phyloP scores from a whole-genome alignment of 2,113 vertebrate genomes.

The Tachysurus vachellii region DNA sequence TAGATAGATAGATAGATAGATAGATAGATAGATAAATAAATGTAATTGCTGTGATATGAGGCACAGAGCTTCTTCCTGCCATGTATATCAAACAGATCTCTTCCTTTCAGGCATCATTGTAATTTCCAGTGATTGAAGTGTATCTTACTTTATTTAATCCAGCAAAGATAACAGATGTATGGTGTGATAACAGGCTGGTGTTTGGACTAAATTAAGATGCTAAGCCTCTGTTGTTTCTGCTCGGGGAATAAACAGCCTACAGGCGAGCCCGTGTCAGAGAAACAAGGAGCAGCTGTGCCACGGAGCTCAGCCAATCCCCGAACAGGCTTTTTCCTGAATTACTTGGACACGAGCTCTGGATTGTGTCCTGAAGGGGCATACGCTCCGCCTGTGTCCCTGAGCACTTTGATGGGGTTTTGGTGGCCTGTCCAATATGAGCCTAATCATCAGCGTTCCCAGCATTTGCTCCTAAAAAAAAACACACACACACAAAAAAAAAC shows the following conservation, averaged over 20 bases:
- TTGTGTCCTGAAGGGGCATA: constrained; percentile 35
- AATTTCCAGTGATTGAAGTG: background rate
- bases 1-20: too few relatives aligned
- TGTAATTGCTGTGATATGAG: too few relatives aligned
- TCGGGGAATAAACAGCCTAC: constrained; percentile 28
- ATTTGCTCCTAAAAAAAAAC: background rate
- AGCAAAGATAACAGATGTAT: background rate
- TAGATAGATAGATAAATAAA: too few relatives aligned
- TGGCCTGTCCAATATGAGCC: constrained; percentile 11
- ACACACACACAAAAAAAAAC: constrained; percentile 2
- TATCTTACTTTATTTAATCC: constrained; percentile 1
- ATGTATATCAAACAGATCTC: background rate
- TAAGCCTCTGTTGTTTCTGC: constrained; percentile 27
- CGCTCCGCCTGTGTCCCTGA: constrained; percentile 19
- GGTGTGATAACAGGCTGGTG: constrained; percentile 8
- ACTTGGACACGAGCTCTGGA: constrained; percentile 27
- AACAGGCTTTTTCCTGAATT: constrained; percentile 28
- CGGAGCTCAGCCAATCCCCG: constrained; percentile 7
- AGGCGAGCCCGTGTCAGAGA: constrained; percentile 23
- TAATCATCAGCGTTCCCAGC: constrained; percentile 29
- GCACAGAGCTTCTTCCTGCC: background rate
- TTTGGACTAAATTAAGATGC: background rate
- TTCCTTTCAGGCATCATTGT: background rate
- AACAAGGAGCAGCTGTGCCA: constrained; percentile 27
- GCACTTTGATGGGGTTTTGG: constrained; percentile 24